Evolutionary conservation across 2,113 vertebrate genomes (phyloP), one percentile per base, ranked within the genome.

Genomic region (Tragelaphus scriptus): DNA sequence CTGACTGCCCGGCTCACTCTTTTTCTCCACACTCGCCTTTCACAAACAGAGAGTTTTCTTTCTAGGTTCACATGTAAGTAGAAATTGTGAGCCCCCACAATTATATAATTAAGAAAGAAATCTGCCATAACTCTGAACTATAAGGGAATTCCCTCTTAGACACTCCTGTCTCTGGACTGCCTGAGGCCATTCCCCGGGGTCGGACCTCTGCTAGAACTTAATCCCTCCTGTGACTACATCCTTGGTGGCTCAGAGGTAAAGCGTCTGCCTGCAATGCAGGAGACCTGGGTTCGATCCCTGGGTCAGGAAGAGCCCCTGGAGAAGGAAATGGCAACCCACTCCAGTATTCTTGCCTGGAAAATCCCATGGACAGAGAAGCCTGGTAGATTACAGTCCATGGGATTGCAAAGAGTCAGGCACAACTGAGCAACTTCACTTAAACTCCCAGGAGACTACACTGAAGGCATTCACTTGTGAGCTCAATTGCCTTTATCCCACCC

Each of bases 71-170:
- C 36, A 81, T 23, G 14, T 44, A 65, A 85, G 5, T 32, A n/a
- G 28, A 92, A 90, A 8, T 40, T 82, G 58, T 30, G 7, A 77
- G 25, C 5, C 32, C 49, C 40, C n/a, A 25, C 16, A 19, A 19
- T 91, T 90, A 59, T 49, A 59, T 91, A 97, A 82, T 61, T 86
- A 88, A 88, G 14, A 56, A 95, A 90, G 58, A 71, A 85, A 30
- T 44, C 28, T n/a, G 36, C 85, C 61, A 51, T 59, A 88, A 55
- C 17, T 79, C 55, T 59, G 55, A 95, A 47, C 9, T 2, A 87
- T 51, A 16, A 85, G 4, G 2, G 32, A 23, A 4, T 32, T 56
- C 4, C 30, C 47, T 71, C 49, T 61, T 6, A 30, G 59, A 92
- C 49, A 56, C 32, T 49, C 19, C 13, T 26, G 21, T 90, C 36